Percentiles rank a stretch among this genome's conserved stretches.
Evolutionary conservation across 2,888 invertebrate species (phyloP).

Genomic region (Apodemia duryi): DNA sequence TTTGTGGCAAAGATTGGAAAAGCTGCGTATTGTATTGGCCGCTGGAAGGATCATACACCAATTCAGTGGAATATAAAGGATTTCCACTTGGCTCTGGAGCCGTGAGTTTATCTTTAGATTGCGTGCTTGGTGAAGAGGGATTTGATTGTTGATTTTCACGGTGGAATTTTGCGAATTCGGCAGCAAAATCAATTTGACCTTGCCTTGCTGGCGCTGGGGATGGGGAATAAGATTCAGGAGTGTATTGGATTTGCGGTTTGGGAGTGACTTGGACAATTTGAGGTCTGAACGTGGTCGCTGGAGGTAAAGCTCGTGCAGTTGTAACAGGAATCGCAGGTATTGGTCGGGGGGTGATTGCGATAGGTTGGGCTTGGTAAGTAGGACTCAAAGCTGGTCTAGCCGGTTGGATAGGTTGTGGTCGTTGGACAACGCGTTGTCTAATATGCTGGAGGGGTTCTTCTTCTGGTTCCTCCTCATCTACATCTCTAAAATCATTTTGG

Average conservation of each 20-base stretch:
- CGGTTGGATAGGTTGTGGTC: conserved; percentile 51
- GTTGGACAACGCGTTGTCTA: conserved; percentile 71
- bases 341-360: conserved; percentile 82
- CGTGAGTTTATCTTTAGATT: conserved; percentile 54
- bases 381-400: conserved; percentile 44
- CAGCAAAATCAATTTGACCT: conserved; percentile 82
- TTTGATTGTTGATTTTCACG: conserved; percentile 82
- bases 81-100: conserved; percentile 70
- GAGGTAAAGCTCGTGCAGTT: conserved; percentile 74
- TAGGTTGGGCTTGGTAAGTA: conserved; percentile 68
- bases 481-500: conserved; percentile 84
- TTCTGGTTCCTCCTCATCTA: conserved; percentile 80
- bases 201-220: conserved; percentile 53
- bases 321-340: conserved; percentile 71
- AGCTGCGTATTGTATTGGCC: conserved; percentile 89
- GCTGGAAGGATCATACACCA: conserved; percentile 86
- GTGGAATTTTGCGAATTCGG: conserved; percentile 87
- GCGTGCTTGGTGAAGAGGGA: conserved; percentile 49
- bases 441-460: conserved; percentile 73
- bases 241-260: conserved; percentile 70
- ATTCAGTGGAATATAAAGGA: conserved; percentile 87
- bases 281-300: conserved; percentile 83
- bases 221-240: conserved; percentile 60
- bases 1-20: conserved; percentile 87
- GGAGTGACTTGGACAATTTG: conserved; percentile 81